These are phyloP conservation scores for Druceiella hillmani DNA, from an alignment of 2,888 invertebrate species.

Conservation along the genomic window DNA sequence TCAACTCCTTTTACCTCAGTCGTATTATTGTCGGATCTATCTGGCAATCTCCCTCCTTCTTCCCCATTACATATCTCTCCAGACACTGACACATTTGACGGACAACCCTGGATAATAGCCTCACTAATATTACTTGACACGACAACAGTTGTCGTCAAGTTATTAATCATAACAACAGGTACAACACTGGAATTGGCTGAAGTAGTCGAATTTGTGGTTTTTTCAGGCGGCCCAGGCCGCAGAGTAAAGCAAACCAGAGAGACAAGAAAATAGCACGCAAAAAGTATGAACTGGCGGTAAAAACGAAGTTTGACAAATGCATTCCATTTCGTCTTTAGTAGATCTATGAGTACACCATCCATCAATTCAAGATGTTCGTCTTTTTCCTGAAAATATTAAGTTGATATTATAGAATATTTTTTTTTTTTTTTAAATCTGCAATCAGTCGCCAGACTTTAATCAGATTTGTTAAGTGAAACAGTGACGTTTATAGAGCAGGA, in stretches of 20 bases:
- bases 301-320: conserved; percentile 94
- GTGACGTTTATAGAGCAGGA: too few relatives aligned
- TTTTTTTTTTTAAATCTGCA: too few relatives aligned
- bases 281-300: conserved; percentile 87
- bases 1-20: too few relatives aligned
- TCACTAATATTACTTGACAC: too few relatives aligned
- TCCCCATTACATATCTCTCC: too few relatives aligned
- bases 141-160: too few relatives aligned
- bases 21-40: too few relatives aligned
- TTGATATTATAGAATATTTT: background rate
- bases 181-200: conserved; percentile 33
- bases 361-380: conserved; percentile 91
- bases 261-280: conserved; percentile 84
- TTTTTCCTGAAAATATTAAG: conserved; percentile 66
- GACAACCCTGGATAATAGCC: too few relatives aligned
- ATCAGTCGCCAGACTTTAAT: too few relatives aligned
- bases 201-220: conserved; percentile 34
- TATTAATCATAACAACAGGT: conserved; percentile 12
- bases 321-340: conserved; percentile 96
- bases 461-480: too few relatives aligned
- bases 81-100: too few relatives aligned
- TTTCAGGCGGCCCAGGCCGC: conserved; percentile 77
- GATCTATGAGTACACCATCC: conserved; percentile 90
- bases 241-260: conserved; percentile 85
- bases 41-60: too few relatives aligned